Evolutionary conservation across 1,140 invertebrate genomes (phyloP), one percentile per base, ranked within the genome.

Genomic region (Saxidomus purpurata): DNA sequence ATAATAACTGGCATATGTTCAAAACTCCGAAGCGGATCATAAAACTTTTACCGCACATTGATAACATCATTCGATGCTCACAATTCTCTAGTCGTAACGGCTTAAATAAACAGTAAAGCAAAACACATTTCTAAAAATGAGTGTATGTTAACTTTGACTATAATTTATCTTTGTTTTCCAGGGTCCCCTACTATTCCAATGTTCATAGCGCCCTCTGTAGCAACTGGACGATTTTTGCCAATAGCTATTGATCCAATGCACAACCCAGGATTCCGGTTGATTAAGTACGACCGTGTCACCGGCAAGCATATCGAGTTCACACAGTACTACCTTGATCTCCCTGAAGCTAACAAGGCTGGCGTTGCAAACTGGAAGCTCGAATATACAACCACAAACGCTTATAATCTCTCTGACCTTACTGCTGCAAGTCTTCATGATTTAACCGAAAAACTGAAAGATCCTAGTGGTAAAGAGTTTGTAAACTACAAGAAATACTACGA

Each of bases 301-400:
- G 98, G 98, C 91, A 97, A 97, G 96, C 97, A 98, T 77, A 95
- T 98, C 93, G 98, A 99, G 96, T 98, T 98, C 95, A 97, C 97
- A 2, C 98, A 99, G 96, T 98, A 97, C 95, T 98, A 98, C 96
- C 96, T 99, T 94, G 98, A 99, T 95, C 96, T 99, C 90, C 97
- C 97, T 9, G 96, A 97, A 83, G 98, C 98, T 40, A 98, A 98
- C 96, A 95, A 95, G 25, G 96, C 96, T 61, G 96, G 97, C 67
- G 96, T 96, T 88, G 97, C 97, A 1, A 97, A 97, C 15, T 98
- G 98, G 98, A 95, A 96, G 71, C 95, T 97, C 11, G 98, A 98
- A 94, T 99, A 99, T 96, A 87, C 71, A 9, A 82, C 91, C 17
- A 90, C 80, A 0, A 67, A 38, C 11, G 89, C 38, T 17, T 93